A percentile compares a stretch with the other conserved stretches of the same genome.
Conservation (phyloP, 2,113 vertebrate species). For the Pomatorhinus ruficollis region DNA sequence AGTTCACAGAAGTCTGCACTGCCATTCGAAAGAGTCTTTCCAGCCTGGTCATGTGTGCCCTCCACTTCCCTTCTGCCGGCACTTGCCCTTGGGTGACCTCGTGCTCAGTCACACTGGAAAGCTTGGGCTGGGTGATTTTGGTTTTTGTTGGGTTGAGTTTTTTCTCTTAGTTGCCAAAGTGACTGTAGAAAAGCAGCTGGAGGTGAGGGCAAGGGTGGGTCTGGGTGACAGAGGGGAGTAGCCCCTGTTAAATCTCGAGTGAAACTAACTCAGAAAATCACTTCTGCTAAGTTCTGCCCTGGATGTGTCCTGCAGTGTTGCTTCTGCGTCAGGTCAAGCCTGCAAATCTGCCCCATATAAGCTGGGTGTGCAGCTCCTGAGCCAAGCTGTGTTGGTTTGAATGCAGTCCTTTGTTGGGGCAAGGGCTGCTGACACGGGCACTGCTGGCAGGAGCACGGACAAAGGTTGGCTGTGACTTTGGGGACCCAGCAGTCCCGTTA, state of each 20-base stretch:
- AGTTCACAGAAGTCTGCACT: neutral
- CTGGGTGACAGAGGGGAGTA: neutral
- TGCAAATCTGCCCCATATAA: neutral
- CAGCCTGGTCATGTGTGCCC: neutral
- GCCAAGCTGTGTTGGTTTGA: neutral
- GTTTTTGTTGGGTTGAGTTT: neutral
- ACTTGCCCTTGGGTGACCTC: neutral
- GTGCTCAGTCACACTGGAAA: neutral
- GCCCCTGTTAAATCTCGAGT: accelerated
- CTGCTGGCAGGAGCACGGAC: neutral
- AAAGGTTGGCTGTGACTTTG: neutral
- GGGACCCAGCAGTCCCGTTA: neutral
- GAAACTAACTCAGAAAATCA: neutral
- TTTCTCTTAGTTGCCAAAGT: neutral
- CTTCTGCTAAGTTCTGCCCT: neutral
- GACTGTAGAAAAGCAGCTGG: neutral
- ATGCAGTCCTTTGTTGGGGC: neutral
- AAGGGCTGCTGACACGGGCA: neutral
- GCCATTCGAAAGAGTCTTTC: neutral
- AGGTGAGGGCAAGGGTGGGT: neutral
- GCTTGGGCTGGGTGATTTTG: neutral
- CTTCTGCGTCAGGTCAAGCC: neutral
- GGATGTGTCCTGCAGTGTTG: neutral
- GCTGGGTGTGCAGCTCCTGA: neutral
- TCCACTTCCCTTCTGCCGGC: neutral